phyloP scores from a whole-genome alignment of 2,113 vertebrate species.

The Sphyrna mokarran region DNA sequence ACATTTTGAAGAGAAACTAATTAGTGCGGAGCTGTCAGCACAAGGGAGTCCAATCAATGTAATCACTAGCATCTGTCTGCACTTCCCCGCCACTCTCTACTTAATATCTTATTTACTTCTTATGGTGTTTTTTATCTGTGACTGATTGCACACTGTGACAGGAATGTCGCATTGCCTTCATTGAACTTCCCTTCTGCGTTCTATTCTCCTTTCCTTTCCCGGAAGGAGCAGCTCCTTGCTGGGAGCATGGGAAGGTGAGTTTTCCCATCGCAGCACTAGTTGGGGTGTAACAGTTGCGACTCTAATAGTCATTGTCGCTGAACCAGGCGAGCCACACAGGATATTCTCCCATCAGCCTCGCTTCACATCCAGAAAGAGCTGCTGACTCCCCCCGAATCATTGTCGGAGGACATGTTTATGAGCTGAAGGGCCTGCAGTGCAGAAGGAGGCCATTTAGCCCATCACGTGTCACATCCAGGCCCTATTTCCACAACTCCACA shows the following conservation, averaged over 20 bases:
- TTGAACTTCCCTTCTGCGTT: not conserved
- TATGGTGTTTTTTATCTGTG: not conserved
- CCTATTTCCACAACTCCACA: too few species aligned
- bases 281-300: not conserved
- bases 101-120: constrained; percentile 17
- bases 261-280: not conserved
- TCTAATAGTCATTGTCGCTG: not conserved
- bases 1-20: not conserved
- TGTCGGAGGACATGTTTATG: not conserved
- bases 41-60: not conserved
- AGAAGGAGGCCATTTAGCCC: too few species aligned
- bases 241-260: not conserved
- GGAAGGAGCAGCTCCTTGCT: not conserved
- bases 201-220: not conserved
- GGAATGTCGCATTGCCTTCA: not conserved
- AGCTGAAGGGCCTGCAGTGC: not conserved
- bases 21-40: not conserved
- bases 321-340: not conserved
- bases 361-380: not conserved
- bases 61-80: not conserved
- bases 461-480: too few species aligned
- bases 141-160: not conserved
- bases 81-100: not conserved
- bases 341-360: not conserved
- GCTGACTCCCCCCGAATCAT: not conserved